phyloP scores from a whole-genome alignment of 64 coral and sea anemone genomes.

The Montipora foliosa region DNA sequence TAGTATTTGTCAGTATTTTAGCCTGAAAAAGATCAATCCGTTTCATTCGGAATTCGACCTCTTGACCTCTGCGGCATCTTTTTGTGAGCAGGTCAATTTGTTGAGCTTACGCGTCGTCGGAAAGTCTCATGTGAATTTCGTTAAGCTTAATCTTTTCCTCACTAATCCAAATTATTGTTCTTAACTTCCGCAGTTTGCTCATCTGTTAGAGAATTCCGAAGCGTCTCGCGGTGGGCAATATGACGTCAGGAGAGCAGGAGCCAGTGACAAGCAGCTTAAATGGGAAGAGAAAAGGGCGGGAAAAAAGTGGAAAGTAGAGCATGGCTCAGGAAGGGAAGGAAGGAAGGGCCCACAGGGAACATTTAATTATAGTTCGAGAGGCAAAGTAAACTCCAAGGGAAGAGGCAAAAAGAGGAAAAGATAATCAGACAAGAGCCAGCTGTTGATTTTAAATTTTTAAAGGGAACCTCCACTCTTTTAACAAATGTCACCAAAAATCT shows the following conservation, averaged over 20 bases:
- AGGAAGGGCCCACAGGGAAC: neutral
- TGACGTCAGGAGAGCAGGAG: conserved; percentile 51
- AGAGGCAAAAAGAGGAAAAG: conserved; percentile 14
- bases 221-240: conserved; percentile 41
- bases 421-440: neutral
- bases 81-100: too few relatives aligned
- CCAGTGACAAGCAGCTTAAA: conserved; percentile 55
- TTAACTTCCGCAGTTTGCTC: conserved; percentile 53
- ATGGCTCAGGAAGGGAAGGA: neutral
- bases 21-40: too few relatives aligned
- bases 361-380: neutral
- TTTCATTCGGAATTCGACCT: too few relatives aligned
- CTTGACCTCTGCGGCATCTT: too few relatives aligned
- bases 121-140: too few relatives aligned
- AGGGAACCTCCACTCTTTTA: too few relatives aligned
- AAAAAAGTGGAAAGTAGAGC: conserved; percentile 29
- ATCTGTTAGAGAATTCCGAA: conserved; percentile 61
- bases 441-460: too few relatives aligned
- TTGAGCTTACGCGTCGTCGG: too few relatives aligned
- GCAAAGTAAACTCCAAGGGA: neutral
- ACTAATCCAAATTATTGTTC: neutral
- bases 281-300: conserved; percentile 54
- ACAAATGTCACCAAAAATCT: too few relatives aligned
- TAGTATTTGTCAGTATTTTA: too few relatives aligned
- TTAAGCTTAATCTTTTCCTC: too few relatives aligned